Evolutionary conservation across 1,140 invertebrate species (phyloP), one percentile per base, ranked within the genome.

Genomic region (Drosophila persimilis): DNA sequence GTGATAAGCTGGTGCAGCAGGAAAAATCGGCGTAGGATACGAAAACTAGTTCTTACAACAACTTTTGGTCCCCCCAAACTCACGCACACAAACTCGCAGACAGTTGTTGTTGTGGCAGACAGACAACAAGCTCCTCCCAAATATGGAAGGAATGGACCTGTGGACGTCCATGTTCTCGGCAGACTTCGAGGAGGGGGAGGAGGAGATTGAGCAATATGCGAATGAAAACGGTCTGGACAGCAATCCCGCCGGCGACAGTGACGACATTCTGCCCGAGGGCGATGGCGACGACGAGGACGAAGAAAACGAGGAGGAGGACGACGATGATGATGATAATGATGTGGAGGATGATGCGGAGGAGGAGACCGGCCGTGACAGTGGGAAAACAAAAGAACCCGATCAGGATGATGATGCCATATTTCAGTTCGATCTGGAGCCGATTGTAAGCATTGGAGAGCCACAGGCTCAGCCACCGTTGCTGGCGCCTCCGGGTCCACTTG

Each of bases 131-230:
- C 1, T 20, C 31, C 45, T 64, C 13, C 76, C 58, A 61, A 66
- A 80, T 61, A 90, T 90, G 88, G 88, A 90, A 64, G 77, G 80
- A 45, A 81, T 90, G 73, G 88, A 90, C 51, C 64, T 90, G 17
- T 90, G 88, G 88, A 90, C 84, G 56, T 88, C 83, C 11, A 90
- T 90, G 88, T 90, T 90, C 63, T 90, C 88, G 11, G 50, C 80
- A 2, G 88, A 90, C n/a, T 80, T 79, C 24, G 83, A 76, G 1
- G 84, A 88, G 31, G 73, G 59, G 0, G 75, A 78, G 29, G 47
- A 70, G 22, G 48, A 66, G 24, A 52, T 50, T 39, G 29, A 69
- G 43, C 63, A 71, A 41, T 76, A 71, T 43, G 77, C 47, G 6
- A 81, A 69, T n/a, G 71, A 61, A 9, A 73, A 64, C 31, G 71